phyloP scores from a whole-genome alignment of 2,888 invertebrate genomes.

The Cantharis lateralis region DNA sequence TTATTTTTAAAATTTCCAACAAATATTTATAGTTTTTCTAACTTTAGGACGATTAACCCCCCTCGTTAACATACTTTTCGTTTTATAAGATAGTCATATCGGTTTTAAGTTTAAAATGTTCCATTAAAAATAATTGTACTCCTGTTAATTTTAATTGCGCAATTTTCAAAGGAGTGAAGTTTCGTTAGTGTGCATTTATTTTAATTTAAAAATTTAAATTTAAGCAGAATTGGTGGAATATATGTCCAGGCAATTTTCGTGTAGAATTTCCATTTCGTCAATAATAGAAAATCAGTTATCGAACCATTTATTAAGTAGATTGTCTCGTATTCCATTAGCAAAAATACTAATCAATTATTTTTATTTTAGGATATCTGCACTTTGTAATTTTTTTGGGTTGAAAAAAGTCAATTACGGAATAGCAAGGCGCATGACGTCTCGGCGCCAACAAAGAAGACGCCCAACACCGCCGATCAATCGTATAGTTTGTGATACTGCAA shows the following conservation, averaged over 20 bases:
- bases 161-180: background rate
- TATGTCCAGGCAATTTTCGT: background rate
- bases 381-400: background rate
- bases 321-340: background rate
- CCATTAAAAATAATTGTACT: background rate
- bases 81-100: background rate
- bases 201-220: background rate
- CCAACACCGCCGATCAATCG: constrained; percentile 42
- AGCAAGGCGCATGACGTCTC: constrained; percentile 44
- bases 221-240: no score
- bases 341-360: background rate
- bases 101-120: background rate
- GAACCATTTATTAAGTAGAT: background rate
- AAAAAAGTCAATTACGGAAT: background rate
- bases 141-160: background rate
- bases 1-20: background rate
- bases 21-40: background rate
- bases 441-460: constrained; percentile 36
- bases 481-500: constrained; percentile 32
- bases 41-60: background rate
- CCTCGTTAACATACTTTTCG: background rate
- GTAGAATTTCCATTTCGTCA: background rate
- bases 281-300: background rate
- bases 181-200: background rate
- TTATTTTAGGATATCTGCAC: background rate